phyloP scores from a whole-genome alignment of 1,140 invertebrate species.

The Delia radicum region DNA sequence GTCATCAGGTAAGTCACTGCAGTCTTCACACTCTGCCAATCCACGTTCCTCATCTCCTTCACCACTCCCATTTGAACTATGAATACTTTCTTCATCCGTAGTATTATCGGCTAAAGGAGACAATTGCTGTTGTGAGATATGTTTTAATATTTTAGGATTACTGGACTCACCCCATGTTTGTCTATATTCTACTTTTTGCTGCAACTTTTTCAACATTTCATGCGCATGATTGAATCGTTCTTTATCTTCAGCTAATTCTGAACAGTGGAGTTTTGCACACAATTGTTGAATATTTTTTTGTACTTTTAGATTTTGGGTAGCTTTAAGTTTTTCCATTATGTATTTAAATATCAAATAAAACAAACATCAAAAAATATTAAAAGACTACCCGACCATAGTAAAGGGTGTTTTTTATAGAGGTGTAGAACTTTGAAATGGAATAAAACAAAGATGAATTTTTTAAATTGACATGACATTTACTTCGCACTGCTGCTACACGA shows the following conservation, averaged over 20 bases:
- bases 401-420: too few species aligned
- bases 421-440: too few species aligned
- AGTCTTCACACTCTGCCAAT: not conserved
- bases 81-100: not conserved
- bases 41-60: not conserved
- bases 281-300: conserved; percentile 6
- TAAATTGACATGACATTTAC: too few species aligned
- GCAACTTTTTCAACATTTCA: not conserved
- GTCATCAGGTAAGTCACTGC: not conserved
- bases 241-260: conserved; percentile 10
- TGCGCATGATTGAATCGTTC: conserved; percentile 19
- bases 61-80: not conserved
- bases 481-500: too few species aligned
- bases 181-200: conserved; percentile 7
- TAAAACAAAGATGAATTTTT: too few species aligned
- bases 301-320: not conserved
- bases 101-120: too few species aligned
- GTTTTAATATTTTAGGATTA: too few species aligned
- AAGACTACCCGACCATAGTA: too few species aligned
- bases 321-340: not conserved
- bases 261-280: conserved; percentile 5
- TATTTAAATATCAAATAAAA: not conserved
- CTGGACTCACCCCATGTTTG: too few species aligned
- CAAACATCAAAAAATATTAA: too few species aligned
- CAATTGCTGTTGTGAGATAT: too few species aligned